Base-by-base conservation (phyloP, 37 sponge, comb jelly and placozoan species). In the Hormiphora californensis region DNA sequence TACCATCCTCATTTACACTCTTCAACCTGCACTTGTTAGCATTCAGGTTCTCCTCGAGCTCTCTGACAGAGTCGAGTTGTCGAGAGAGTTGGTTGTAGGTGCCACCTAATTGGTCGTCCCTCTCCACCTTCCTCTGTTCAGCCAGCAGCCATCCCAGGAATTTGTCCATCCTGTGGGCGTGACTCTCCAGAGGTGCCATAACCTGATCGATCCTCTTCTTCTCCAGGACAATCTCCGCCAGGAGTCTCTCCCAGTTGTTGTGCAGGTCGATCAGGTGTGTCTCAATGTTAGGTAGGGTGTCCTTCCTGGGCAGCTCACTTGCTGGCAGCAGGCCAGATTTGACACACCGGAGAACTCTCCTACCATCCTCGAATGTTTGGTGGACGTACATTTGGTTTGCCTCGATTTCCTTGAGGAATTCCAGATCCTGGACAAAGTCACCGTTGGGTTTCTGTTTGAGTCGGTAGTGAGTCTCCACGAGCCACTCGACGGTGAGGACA, bases 381-480 rank as follows among this genome's bases (percentile, higher is more conserved):
- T 73, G 81, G 23, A 73, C 81, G 81, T 73, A 73, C 81, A 43
- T 39, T 46, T 73, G 81, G 81, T 73, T 73, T 19, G 44, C 81
- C 43, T 73, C 81, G 9, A 73, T 33, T 46, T 73, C 81, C 81
- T 73, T 73, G 28, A 73, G 38, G 81, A 73, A 73, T 11, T 43
- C 81, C n/a, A 73, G 40, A 36, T 73, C 81, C 81, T 73, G 81
- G 28, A 73, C 81, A 30, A 73, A 73, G 81, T 73, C 81, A 11
- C 81, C 81, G 25, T 73, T 9, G 5, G 81, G 81, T 21, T 73
- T 73, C 46, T 73, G 81, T 41, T 73, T 73, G 81, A 73, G 9
- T 27, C 81, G 35, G 81, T 73, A 73, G 81, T 73, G 81, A n/a
- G 81, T 73, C 46, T 73, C 81, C 35, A 73, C 81, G 23, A 73